phyloP scores from a whole-genome alignment of 1,140 invertebrate species.

The Vanessa tameamea region DNA sequence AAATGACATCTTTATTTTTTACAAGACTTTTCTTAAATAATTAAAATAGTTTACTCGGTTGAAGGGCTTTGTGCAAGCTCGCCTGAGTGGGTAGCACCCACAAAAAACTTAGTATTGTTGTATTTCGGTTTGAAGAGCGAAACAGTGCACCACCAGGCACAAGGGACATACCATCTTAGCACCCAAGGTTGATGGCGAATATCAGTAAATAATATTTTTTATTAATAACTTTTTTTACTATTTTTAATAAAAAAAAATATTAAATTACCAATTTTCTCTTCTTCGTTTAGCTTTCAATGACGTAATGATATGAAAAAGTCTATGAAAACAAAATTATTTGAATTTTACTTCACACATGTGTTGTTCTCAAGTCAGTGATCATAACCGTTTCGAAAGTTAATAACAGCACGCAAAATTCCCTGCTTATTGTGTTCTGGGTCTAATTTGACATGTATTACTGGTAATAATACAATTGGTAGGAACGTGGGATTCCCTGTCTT shows the following conservation, averaged over 20 bases:
- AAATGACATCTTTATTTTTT: background rate
- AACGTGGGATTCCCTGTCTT: conserved; percentile 51
- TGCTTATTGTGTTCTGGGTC: conserved; percentile 6
- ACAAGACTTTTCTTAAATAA: background rate
- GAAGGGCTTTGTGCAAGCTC: too few species aligned
- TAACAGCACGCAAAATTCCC: conserved; percentile 24
- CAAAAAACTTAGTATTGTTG: too few species aligned
- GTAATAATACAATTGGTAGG: conserved; percentile 31
- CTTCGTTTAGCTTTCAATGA: background rate
- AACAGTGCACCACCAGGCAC: too few species aligned
- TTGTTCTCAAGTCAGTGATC: conserved; percentile 5
- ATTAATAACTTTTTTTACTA: too few species aligned
- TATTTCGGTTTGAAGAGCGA: too few species aligned
- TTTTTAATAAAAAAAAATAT: too few species aligned
- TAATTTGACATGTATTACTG: conserved; percentile 35
- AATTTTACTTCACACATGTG: background rate
- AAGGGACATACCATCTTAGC: too few species aligned
- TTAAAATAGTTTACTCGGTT: too few species aligned
- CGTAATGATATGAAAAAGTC: background rate
- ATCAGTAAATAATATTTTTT: too few species aligned
- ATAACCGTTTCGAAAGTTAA: conserved; percentile 25
- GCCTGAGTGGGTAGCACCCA: too few species aligned
- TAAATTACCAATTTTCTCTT: too few species aligned
- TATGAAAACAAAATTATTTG: conserved; percentile 4
- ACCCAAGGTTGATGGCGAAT: too few species aligned